Evolutionary conservation across 2,888 invertebrate species (phyloP).

Genomic region (Dryocosmus kuriphilus): DNA sequence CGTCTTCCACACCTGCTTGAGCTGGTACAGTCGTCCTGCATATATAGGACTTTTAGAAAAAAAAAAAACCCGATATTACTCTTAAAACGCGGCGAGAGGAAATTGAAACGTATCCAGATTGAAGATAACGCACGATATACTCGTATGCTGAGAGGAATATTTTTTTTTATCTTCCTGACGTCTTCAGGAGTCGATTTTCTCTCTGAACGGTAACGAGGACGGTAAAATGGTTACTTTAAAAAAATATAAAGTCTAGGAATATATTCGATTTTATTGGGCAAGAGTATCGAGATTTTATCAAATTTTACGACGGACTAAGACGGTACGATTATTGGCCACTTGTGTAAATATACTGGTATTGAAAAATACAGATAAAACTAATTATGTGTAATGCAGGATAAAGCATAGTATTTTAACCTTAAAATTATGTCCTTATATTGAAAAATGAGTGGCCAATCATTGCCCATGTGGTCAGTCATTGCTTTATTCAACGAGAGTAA

Average conservation of each 20-base stretch:
- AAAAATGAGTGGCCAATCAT: too few relatives aligned
- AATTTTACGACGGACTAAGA: too few relatives aligned
- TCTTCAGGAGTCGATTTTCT: not conserved
- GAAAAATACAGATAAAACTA: too few relatives aligned
- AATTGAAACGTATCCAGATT: slow-evolving; percentile 35
- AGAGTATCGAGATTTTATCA: too few relatives aligned
- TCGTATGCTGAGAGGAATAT: not conserved
- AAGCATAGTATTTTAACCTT: too few relatives aligned
- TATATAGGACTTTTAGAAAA: slow-evolving; percentile 21
- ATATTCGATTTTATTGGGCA: not conserved
- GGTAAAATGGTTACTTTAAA: not conserved
- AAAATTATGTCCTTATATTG: too few relatives aligned
- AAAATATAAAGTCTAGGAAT: not conserved
- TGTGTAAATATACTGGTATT: too few relatives aligned
- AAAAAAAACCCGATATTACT: slow-evolving; percentile 34
- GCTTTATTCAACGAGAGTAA: too few relatives aligned
- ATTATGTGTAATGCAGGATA: too few relatives aligned
- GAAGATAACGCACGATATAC: slow-evolving; percentile 24
- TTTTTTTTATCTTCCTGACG: slow-evolving; percentile 13
- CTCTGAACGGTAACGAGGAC: not conserved
- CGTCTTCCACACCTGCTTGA: slow-evolving; percentile 37
- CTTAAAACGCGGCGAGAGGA: slow-evolving; percentile 27
- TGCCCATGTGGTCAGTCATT: too few relatives aligned
- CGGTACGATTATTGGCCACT: too few relatives aligned
- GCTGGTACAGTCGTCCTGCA: slow-evolving; percentile 26